Evolutionary conservation across 2,113 vertebrate species (phyloP), one percentile per base, ranked within the genome.

Genomic region (Centropristis striata): DNA sequence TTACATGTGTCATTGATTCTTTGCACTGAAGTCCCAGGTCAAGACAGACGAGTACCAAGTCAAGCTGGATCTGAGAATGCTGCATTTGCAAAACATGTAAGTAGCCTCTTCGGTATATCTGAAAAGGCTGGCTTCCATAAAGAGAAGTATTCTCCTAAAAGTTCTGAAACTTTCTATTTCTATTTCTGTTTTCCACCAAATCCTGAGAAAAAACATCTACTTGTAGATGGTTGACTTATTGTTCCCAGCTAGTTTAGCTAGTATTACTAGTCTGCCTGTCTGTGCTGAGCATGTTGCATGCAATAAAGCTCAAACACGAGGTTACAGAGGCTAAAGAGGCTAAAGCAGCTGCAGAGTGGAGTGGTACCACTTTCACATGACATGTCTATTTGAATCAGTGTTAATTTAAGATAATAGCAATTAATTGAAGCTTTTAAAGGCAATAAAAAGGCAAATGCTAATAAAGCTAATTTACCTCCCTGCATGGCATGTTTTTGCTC

Each of bases 401-500:
- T 18, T 46, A 11, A 70, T 23, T 27, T 3, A n/a, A 41, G 25
- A 39, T n/a, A 58, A 46, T 1, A 7, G 4, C 12, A n/a, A 68
- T 16, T 16, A 73, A 69, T n/a, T 15, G 20, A n/a, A 53, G 42
- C 27, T 53, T 25, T 71, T 2, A 39, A 63, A 61, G 23, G 7
- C 8, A 46, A 23, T 44, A 37, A 47, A 60, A 28, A 16, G 21
- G 58, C 28, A 65, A 66, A 55, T 3, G 12, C 18, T n/a, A n/a
- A 20, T 51, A 13, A 71, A 36, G 18, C 13, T 20, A 57, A 23
- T 36, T 25, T 11, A 27, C 15, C 13, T 46, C 32, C 28, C 47
- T 50, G 21, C 11, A 11, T 68, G 73, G 16, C 8, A 70, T 84
- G 16, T 66, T 79, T 80, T 44, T 46, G 42, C 78, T 80, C n/a